Evolutionary conservation across 2,113 vertebrate species (phyloP), one percentile per base, ranked within the genome.

Genomic region (Castor canadensis): DNA sequence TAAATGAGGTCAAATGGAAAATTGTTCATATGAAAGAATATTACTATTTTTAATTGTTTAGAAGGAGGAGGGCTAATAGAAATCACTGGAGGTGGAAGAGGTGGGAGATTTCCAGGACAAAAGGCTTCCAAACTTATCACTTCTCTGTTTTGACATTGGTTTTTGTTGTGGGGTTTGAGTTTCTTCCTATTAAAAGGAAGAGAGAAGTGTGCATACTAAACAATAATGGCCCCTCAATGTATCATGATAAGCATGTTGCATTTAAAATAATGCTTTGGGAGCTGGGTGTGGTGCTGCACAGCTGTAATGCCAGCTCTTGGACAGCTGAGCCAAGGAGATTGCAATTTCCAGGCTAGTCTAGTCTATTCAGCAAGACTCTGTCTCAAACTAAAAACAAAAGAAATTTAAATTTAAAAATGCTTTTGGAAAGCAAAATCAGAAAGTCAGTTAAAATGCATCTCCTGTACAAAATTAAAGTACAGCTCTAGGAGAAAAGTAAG

Each of bases 401-500:
- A 60, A 60, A 60, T 26, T n/a, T n/a, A n/a, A n/a, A 45, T 87
- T 97, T 97, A 89, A 96, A 98, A 91, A 24, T 91, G 64, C 24
- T 75, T 85, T 30, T 3, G 19, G 22, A 93, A 28, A 92, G 6
- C 56, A 71, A 96, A 96, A 95, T 28, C 45, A 81, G n/a, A 76
- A 86, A 92, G 80, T 17, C 15, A 83, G 30, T 73, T 88, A 91
- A 67, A 98, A 28, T 24, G 52, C 0, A 91, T 32, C 19, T 60
- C 17, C 81, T 47, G 6, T 76, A 20, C 12, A 76, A 84, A 60
- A 56, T 47, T 49, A 54, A 49, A 80, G 52, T 3, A 22, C 5
- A 58, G 30, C 16, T 76, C 28, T 75, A 38, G 15, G 6, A 82
- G 54, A n/a, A 89, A 75, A 95, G 6, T 67, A 87, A 76, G 43